Conservation (phyloP, 2,888 invertebrate genomes). For the Cosmopolites sordidus region DNA sequence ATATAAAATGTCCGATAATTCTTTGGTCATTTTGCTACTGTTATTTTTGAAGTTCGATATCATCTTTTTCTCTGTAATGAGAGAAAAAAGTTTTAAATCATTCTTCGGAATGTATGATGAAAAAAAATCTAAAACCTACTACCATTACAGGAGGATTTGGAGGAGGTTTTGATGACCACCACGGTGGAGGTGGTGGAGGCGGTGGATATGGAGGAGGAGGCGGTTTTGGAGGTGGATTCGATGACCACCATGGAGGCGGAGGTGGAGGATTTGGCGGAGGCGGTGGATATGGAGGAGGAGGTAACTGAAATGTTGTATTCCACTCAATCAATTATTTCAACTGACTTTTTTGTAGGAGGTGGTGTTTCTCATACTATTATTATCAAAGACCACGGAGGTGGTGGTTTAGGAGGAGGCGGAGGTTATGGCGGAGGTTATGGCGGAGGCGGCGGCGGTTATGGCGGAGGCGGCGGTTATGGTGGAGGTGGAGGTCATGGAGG, state of each 20-base stretch:
- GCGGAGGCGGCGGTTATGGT: not conserved
- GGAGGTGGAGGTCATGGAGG: slow-evolving; percentile 5
- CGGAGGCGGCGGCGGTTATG: slow-evolving; percentile 2
- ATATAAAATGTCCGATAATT: too few species aligned
- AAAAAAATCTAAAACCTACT: not conserved
- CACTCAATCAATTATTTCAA: too few species aligned
- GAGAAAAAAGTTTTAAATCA: too few species aligned
- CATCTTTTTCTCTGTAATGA: too few species aligned
- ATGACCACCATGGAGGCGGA: slow-evolving; percentile 14
- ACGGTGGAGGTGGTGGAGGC: slow-evolving; percentile 16
- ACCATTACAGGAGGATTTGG: slow-evolving; percentile 12
- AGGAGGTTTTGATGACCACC: slow-evolving; percentile 13
- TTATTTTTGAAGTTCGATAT: too few species aligned
- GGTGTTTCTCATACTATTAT: slow-evolving; percentile 6
- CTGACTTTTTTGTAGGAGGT: not conserved
- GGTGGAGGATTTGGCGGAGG: slow-evolving; percentile 8
- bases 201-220: slow-evolving; percentile 15
- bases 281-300: slow-evolving; percentile 21
- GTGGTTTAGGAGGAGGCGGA: slow-evolving; percentile 20
- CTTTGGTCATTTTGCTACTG: too few species aligned
- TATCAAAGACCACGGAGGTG: slow-evolving; percentile 16
- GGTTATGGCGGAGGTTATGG: slow-evolving; percentile 17
- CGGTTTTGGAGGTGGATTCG: slow-evolving; percentile 19
- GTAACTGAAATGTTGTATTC: not conserved
- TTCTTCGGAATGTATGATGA: too few species aligned